phyloP scores from a whole-genome alignment of 2,888 invertebrate genomes.

The Caenorhabditis sulstoni region DNA sequence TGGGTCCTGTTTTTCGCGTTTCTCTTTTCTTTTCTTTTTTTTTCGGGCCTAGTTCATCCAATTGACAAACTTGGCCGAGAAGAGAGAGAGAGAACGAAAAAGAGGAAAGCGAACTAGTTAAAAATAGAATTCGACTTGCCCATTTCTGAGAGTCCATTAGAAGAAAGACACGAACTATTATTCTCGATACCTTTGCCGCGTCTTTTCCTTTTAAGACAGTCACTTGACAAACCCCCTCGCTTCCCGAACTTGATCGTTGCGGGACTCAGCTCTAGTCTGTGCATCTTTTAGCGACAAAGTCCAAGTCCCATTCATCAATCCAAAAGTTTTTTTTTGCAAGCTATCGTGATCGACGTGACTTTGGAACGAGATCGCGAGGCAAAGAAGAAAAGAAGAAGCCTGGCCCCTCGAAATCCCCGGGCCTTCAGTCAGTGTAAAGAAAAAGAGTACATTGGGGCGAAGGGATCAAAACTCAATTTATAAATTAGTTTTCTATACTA shows the following conservation, averaged over 20 bases:
- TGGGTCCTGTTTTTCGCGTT: constrained; percentile 4
- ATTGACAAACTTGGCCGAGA: background rate
- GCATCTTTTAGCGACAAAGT: constrained; percentile 20
- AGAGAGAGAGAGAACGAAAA: background rate
- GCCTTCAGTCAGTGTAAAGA: constrained; percentile 17
- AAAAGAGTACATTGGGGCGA: constrained; percentile 18
- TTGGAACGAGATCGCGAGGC: constrained; percentile 28
- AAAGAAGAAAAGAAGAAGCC: constrained; percentile 20
- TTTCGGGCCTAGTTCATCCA: too few relatives aligned
- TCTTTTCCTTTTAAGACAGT: background rate
- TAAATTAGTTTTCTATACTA: constrained; percentile 27
- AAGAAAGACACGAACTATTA: too few relatives aligned
- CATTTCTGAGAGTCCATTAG: too few relatives aligned
- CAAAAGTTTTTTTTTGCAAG: constrained; percentile 39
- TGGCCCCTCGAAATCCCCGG: constrained; percentile 6
- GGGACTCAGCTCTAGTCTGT: constrained; percentile 13
- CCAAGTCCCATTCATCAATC: constrained; percentile 34
- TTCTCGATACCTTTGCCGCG: background rate
- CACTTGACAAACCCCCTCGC: background rate
- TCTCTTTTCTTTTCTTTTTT: too few relatives aligned
- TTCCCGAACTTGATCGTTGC: constrained; percentile 28
- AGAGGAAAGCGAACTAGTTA: background rate
- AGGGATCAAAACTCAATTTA: constrained; percentile 32
- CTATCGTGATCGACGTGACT: constrained; percentile 10
- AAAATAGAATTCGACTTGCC: too few relatives aligned